phyloP scores from a whole-genome alignment of 2,113 vertebrate genomes.

The Bothrops jararaca region DNA sequence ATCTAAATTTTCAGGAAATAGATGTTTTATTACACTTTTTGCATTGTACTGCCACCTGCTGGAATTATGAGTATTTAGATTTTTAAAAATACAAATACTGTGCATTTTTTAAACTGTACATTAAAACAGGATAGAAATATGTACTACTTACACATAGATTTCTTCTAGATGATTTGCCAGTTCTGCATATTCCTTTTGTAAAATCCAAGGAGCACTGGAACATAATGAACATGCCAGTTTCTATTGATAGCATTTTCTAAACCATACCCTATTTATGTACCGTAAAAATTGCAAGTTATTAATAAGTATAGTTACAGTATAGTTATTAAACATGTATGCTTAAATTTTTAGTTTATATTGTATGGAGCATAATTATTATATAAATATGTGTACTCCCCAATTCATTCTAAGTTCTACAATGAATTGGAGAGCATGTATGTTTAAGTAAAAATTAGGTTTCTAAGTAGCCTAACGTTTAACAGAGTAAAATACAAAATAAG shows the following conservation, averaged over 20 bases:
- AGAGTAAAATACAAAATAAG: not conserved
- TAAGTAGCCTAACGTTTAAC: not conserved
- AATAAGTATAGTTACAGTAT: not conserved
- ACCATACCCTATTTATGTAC: not conserved
- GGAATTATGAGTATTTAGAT: not conserved
- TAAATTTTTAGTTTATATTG: not conserved
- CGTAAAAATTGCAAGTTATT: not conserved
- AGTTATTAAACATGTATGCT: not conserved
- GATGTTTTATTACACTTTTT: not conserved
- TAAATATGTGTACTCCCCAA: not conserved
- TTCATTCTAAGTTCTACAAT: not conserved
- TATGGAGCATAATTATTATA: not conserved
- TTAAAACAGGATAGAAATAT: not conserved
- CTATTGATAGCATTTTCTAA: not conserved
- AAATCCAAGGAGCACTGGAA: constrained; percentile 90
- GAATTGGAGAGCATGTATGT: not conserved
- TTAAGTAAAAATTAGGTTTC: not conserved
- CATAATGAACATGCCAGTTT: constrained; percentile 46
- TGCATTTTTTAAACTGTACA: not conserved
- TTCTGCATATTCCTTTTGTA: constrained; percentile 77
- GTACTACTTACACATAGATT: constrained; percentile 87
- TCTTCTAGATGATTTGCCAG: constrained; percentile 91
- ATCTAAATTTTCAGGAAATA: not conserved
- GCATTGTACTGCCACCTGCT: constrained; percentile 3
- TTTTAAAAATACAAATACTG: not conserved